Evolutionary conservation across 1,140 invertebrate species (phyloP).

Genomic region (Ostrea denselamellosa): DNA sequence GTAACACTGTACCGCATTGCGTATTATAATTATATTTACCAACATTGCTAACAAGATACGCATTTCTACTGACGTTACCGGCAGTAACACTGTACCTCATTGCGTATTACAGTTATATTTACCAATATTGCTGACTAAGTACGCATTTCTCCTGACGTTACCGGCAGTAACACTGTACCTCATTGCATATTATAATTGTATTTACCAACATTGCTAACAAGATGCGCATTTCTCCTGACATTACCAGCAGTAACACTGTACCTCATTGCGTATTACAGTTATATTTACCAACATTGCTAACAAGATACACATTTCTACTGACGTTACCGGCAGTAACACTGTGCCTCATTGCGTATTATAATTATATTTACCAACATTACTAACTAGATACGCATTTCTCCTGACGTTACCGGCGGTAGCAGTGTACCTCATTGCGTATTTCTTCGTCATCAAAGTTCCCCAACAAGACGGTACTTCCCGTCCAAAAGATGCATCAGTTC

Average conservation of each 20-base stretch:
- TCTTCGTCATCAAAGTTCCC: conserved; percentile 62
- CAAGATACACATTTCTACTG: conserved; percentile 71
- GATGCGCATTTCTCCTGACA: conserved; percentile 72
- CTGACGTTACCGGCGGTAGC: conserved; percentile 69
- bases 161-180: conserved; percentile 52
- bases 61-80: no score
- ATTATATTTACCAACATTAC: neutral
- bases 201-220: conserved; percentile 43
- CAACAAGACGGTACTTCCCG: neutral
- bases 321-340: conserved; percentile 59
- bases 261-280: conserved; percentile 60
- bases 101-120: neutral
- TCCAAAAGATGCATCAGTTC: neutral
- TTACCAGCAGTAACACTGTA: conserved; percentile 50
- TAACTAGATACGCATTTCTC: conserved; percentile 70
- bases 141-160: conserved; percentile 71
- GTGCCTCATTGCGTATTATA: conserved; percentile 61
- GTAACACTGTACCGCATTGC: no score
- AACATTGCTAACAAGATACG: no score
- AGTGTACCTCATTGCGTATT: conserved; percentile 69
- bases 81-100: neutral
- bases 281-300: conserved; percentile 1
- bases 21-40: no score
- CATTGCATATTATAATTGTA: conserved; percentile 57
- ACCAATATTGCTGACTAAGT: conserved; percentile 54